Base-by-base conservation (phyloP, 2,113 vertebrate genomes). In the Odontophorus gujanensis region DNA sequence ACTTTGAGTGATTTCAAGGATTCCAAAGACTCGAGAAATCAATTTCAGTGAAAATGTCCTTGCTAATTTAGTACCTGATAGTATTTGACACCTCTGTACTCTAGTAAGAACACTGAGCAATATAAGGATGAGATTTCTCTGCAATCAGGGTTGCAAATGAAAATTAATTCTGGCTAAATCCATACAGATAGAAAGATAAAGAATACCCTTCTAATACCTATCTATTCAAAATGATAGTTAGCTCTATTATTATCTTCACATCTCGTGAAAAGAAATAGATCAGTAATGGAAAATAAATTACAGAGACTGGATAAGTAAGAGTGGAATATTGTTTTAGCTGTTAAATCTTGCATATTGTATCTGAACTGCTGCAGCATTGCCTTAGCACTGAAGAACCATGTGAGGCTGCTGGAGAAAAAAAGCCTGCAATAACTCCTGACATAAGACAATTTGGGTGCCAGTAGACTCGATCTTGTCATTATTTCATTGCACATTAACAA, bases 1-100 rank as follows among this genome's bases (percentile, higher is more conserved):
- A 96, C 96, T 97, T 93, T 95, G 92, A 96, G 95, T 96, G 94
- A 97, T 97, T 98, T 98, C 92, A 95, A 97, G 97, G 97, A 98
- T 97, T 98, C 96, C 48, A 92, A 94, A 97, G 94, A 90, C 90
- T 96, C 87, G 75, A 97, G 89, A 96, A 98, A 98, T 98, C 98
- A 97, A 98, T 98, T 98, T 96, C 83, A 88, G 84, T 97, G 97
- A 98, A 98, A 98, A 97, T 90, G 94, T 92, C 96, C 97, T 97
- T 96, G 94, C 96, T 98, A 97, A 97, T 98, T 98, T 97, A 96
- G 94, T 93, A 93, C 85, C 94, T 96, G 91, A 96, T 94, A 90
- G 83, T 79, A 97, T 95, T 95, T 97, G 95, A 96, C 97, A 97
- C 83, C 88, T 78, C 69, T 87, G 83, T 94, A 80, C 72, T 82